A percentile compares a stretch with the other conserved stretches of the same genome.
Conservation (phyloP, 2,888 invertebrate species). For the Eupsilia transversa region DNA sequence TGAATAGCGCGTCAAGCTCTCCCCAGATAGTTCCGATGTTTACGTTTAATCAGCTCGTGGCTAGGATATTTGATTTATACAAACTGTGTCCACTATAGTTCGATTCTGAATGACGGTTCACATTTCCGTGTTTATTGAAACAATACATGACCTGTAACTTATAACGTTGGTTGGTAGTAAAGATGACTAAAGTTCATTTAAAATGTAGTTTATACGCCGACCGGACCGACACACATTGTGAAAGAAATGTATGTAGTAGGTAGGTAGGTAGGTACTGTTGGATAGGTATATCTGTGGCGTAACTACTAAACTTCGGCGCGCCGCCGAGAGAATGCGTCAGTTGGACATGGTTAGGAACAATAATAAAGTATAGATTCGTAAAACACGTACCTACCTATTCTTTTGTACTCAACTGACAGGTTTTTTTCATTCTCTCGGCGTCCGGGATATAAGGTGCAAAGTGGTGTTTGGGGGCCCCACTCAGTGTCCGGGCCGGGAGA, state of each 20-base stretch:
- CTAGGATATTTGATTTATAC: slow-evolving; percentile 63
- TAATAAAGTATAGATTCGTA: no score
- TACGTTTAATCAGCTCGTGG: slow-evolving; percentile 69
- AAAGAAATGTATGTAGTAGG: not conserved
- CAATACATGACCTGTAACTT: slow-evolving; percentile 24
- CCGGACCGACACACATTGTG: not conserved
- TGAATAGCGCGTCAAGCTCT: slow-evolving; percentile 43
- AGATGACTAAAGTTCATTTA: not conserved
- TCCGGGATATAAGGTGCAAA: not conserved
- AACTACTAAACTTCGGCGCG: no score
- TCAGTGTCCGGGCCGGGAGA: not conserved
- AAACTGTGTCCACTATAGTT: slow-evolving; percentile 61
- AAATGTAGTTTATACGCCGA: not conserved
- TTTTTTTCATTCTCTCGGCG: no score
- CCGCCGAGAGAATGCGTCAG: no score
- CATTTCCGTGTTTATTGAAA: slow-evolving; percentile 39
- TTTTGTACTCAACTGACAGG: no score
- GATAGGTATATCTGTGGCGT: no score
- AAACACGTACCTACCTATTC: no score
- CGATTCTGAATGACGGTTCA: slow-evolving; percentile 48
- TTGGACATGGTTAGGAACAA: no score
- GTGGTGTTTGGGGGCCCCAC: not conserved
- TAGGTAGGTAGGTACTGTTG: no score
- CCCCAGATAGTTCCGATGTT: slow-evolving; percentile 59
- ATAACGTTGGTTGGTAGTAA: not conserved